phyloP scores from a whole-genome alignment of 2,113 vertebrate species.

The Onychorhynchus coronatus region DNA sequence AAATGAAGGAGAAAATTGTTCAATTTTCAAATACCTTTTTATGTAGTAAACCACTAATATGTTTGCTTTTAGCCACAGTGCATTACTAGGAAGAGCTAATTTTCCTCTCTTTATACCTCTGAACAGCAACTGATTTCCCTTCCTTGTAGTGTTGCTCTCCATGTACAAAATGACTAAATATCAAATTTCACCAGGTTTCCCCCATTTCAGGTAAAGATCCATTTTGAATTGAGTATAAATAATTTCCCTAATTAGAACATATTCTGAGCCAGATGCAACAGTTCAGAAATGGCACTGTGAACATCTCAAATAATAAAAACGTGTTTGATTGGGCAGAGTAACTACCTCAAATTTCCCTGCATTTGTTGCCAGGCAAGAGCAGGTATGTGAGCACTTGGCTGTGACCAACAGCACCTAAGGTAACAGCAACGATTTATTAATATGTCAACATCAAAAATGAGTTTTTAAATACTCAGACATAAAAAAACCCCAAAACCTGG shows the following conservation, averaged over 20 bases:
- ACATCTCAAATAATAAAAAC: neutral
- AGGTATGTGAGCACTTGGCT: neutral
- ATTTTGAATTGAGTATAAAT: neutral
- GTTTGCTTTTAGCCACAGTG: neutral
- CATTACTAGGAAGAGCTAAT: neutral
- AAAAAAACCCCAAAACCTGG: neutral
- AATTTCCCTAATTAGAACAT: neutral
- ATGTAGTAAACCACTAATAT: neutral
- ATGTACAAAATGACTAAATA: neutral
- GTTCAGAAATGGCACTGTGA: neutral
- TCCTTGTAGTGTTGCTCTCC: neutral
- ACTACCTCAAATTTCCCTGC: neutral
- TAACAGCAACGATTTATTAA: neutral
- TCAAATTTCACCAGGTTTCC: neutral
- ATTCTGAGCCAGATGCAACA: neutral
- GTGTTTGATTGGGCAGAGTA: neutral
- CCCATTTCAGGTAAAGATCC: neutral
- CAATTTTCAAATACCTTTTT: neutral
- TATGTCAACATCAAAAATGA: rapidly evolving
- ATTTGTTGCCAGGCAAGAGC: neutral
- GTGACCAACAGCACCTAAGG: neutral
- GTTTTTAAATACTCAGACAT: neutral
- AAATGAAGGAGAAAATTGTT: neutral
- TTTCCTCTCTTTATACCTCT: neutral
- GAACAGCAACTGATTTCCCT: neutral